Percentiles rank a stretch among this genome's conserved stretches.
Conservation (phyloP, 2,113 vertebrate genomes). For the Rhineura floridana region DNA sequence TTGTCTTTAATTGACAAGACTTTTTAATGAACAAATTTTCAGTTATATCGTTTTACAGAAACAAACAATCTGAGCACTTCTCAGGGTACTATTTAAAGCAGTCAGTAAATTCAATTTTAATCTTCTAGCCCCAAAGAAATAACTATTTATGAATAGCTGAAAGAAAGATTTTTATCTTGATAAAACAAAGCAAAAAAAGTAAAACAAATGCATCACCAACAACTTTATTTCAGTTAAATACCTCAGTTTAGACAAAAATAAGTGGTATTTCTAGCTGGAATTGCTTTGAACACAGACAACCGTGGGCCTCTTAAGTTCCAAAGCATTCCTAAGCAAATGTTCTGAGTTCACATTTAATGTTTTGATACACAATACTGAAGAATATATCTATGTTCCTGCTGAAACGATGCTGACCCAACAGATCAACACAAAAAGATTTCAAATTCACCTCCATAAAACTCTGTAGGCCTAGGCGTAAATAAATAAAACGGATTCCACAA, state of each 20-base stretch:
- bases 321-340: constrained; percentile 34
- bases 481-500: neutral
- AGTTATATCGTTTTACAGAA: neutral
- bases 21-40: neutral
- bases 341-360: constrained; percentile 31
- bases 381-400: neutral
- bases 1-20: neutral
- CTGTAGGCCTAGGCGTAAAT: neutral
- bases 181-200: constrained; percentile 9
- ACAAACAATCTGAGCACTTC: neutral
- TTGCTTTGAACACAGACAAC: constrained; percentile 18
- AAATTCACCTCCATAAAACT: constrained; percentile 2
- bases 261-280: constrained; percentile 36
- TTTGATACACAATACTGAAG: constrained; percentile 38
- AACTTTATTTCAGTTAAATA: constrained; percentile 35
- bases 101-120: constrained; percentile 10
- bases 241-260: neutral
- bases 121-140: neutral
- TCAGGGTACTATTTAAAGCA: neutral
- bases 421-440: constrained; percentile 12
- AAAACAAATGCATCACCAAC: constrained; percentile 26
- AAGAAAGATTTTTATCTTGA: constrained; percentile 8
- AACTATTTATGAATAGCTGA: neutral
- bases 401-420: constrained; percentile 34
- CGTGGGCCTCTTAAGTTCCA: constrained; percentile 7